These are phyloP conservation scores for Gryon sp. DNA, from an alignment of 1,140 invertebrate genomes.

Conservation along the genomic window DNA sequence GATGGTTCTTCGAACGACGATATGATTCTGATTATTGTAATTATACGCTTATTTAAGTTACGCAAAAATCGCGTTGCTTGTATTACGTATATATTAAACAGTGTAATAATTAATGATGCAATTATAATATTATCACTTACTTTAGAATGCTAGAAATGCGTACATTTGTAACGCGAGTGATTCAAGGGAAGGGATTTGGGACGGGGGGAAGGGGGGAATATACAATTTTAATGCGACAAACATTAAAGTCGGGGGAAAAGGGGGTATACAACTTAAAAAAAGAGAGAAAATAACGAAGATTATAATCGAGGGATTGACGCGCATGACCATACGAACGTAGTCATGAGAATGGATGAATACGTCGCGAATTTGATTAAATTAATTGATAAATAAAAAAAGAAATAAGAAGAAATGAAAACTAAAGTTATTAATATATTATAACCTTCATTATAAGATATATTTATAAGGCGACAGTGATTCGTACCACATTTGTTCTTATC, in stretches of 20 bases:
- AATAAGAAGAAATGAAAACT: slow-evolving; percentile 7
- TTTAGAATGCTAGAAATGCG: slow-evolving; percentile 74
- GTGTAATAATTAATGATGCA: slow-evolving; percentile 68
- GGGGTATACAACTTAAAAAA: no score
- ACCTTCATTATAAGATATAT: slow-evolving; percentile 54
- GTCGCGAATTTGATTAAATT: slow-evolving; percentile 40
- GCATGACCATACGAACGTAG: slow-evolving; percentile 46
- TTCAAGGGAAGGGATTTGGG: background rate
- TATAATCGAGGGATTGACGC: slow-evolving; percentile 11
- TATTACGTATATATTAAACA: slow-evolving; percentile 71
- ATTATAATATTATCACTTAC: slow-evolving; percentile 73
- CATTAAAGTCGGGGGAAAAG: background rate
- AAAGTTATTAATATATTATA: slow-evolving; percentile 54
- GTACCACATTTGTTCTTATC: slow-evolving; percentile 54
- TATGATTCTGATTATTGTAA: slow-evolving; percentile 71
- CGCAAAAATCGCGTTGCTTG: slow-evolving; percentile 58
- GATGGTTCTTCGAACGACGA: slow-evolving; percentile 46
- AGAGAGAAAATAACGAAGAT: no score
- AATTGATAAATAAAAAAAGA: slow-evolving; percentile 13
- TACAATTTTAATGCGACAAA: slow-evolving; percentile 5
- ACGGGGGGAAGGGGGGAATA: background rate
- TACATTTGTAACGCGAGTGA: slow-evolving; percentile 70
- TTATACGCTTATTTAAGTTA: slow-evolving; percentile 66
- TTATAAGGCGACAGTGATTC: slow-evolving; percentile 51
- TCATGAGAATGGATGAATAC: slow-evolving; percentile 54